Percentiles rank a stretch among this genome's conserved stretches.
Evolutionary conservation across 2,888 invertebrate genomes (phyloP).

Genomic region (Lithophane ornitopus): DNA sequence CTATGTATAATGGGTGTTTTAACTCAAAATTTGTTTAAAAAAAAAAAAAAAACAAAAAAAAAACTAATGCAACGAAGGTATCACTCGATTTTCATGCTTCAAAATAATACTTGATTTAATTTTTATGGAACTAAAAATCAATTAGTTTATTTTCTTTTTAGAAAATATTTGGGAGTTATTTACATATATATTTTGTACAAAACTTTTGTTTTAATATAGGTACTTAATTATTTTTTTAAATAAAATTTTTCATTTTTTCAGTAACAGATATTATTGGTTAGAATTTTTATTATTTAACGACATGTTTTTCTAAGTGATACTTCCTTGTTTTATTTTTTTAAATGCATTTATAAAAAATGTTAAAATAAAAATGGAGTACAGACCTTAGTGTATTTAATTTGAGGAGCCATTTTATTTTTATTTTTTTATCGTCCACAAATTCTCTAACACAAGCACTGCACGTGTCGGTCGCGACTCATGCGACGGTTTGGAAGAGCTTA

Average conservation of each 20-base stretch:
- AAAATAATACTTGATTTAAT: background rate
- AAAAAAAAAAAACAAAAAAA: no score
- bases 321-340: background rate
- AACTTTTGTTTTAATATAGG: no score
- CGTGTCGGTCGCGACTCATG: conserved; percentile 17
- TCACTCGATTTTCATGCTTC: no score
- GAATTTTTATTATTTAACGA: background rate
- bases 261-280: background rate
- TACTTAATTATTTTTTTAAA: no score
- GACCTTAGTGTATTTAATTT: conserved; percentile 51
- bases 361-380: background rate
- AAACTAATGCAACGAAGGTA: no score
- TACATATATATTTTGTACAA: background rate
- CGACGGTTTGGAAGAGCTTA: background rate
- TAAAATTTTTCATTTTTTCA: no score
- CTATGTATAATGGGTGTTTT: no score
- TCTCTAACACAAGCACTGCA: background rate
- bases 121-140: background rate
- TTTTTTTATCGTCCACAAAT: background rate
- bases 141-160: background rate
- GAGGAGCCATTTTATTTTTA: conserved; percentile 30
- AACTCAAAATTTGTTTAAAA: no score
- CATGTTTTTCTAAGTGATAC: background rate
- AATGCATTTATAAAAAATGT: no score
- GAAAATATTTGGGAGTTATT: background rate